Base-by-base conservation (phyloP, 2,797 vertebrate species). In the Dromococcyx pavoninus region DNA sequence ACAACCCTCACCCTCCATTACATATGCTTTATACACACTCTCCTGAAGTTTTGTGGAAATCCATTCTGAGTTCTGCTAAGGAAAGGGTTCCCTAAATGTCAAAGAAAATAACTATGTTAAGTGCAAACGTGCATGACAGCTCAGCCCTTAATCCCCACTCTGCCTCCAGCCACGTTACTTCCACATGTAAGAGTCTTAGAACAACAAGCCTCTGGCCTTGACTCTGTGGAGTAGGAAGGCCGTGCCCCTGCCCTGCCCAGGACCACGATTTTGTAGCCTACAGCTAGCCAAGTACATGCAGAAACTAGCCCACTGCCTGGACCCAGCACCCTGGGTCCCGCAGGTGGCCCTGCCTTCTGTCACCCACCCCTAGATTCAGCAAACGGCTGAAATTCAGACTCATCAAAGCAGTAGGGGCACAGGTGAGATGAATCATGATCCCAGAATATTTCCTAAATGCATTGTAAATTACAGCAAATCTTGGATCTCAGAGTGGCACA, bases 1-100 rank as follows among this genome's bases (percentile, higher is more conserved):
- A 44, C 30, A 53, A 44, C 9, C 21, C 4, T 7, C 25, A 44
- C 5, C 10, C 35, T 77, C 25, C 14, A 1, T 53, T 35, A 39
- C 0, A 0, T 24, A 6, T 7, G 15, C 30, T 74, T 66, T 17
- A 23, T 10, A 35, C 10, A 13, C 33, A 14, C 0, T 0, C 17
- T 66, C 39, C 70, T 25, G 17, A 81, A 88, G 27, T 18, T 17
- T 39, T 0, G 0, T 18, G 50, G 61, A 88, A 88, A 72, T 27
- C 53, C 37, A 25, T 1, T 17, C n/a, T 71, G 72, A 56, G 35
- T 33, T 62, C 57, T 56, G 41, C 48, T 61, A 24, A 77, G n/a
- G n/a, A 82, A 44, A 83, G 51, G 27, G 37, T 14, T 81, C 24
- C 50, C 58, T n/a, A 93, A 35, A 90, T 41, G 57, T 43, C 23